These are phyloP conservation scores for Serinus canaria DNA, from an alignment of 2,113 vertebrate genomes.

Conservation along the genomic window DNA sequence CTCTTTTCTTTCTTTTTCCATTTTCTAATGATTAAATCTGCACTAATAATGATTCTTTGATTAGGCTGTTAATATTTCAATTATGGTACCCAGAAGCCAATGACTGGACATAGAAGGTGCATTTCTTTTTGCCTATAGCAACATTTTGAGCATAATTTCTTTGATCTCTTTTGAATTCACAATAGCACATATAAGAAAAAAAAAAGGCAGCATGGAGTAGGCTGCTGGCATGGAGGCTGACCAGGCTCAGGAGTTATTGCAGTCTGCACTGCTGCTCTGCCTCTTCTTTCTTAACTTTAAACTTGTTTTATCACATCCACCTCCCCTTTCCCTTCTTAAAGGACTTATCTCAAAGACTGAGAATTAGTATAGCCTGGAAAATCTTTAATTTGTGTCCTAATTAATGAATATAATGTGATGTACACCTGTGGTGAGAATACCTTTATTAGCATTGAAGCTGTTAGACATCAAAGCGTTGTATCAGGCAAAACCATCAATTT, in stretches of 20 bases:
- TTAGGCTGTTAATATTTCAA: background rate
- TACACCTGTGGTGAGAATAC: conserved; percentile 70
- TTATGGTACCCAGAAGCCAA: background rate
- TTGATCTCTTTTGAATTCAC: background rate
- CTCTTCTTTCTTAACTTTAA: background rate
- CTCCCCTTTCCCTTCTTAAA: background rate
- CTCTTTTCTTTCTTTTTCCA: background rate
- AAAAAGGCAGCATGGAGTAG: background rate
- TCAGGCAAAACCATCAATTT: conserved; percentile 61
- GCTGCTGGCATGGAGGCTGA: background rate
- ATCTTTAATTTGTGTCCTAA: conserved; percentile 65
- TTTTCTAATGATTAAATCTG: background rate
- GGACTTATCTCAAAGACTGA: conserved; percentile 41
- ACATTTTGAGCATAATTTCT: background rate
- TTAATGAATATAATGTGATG: conserved; percentile 60
- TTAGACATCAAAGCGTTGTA: conserved; percentile 67
- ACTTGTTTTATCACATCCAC: background rate
- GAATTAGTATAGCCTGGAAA: conserved; percentile 46
- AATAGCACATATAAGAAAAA: background rate
- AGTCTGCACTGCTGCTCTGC: background rate
- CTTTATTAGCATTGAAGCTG: conserved; percentile 67
- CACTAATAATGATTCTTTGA: background rate
- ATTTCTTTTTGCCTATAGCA: background rate
- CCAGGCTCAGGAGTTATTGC: background rate
- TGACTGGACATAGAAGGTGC: background rate